Evolutionary conservation across 2,797 vertebrate genomes (phyloP).

Genomic region (Microctenopoma stevenorrisi): DNA sequence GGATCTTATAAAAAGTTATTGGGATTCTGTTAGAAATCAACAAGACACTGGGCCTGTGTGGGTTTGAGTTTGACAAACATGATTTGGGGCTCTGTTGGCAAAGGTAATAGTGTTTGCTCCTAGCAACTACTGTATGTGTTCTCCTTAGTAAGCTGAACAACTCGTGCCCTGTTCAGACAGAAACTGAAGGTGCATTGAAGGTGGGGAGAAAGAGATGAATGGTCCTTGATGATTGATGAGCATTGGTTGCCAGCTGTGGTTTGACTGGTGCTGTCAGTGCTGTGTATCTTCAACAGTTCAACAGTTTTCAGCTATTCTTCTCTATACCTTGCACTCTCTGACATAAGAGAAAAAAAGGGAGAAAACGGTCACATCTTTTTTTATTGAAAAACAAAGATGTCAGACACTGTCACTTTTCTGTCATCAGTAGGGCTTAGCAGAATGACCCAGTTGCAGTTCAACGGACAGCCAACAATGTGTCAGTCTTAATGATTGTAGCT

Average conservation of each 20-base stretch:
- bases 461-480: not conserved
- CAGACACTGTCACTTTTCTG: not conserved
- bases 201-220: not conserved
- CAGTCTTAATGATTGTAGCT: not conserved
- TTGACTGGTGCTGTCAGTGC: conserved; percentile 32
- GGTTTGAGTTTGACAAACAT: not conserved
- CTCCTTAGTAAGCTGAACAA: not conserved
- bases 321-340: not conserved
- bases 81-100: not conserved
- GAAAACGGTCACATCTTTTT: not conserved
- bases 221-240: conserved; percentile 32
- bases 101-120: not conserved
- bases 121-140: not conserved
- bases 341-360: not conserved
- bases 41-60: not conserved
- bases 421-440: conserved; percentile 7
- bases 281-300: not conserved
- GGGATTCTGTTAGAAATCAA: conserved; percentile 8
- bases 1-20: not conserved
- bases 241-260: conserved; percentile 14
- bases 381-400: conserved; percentile 4
- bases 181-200: not conserved
- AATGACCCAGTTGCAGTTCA: conserved; percentile 18
- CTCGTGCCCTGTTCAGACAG: not conserved
- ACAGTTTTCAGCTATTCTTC: conserved; percentile 1